Base-by-base conservation (phyloP, 2,113 vertebrate species). In the Corvus cornix region DNA sequence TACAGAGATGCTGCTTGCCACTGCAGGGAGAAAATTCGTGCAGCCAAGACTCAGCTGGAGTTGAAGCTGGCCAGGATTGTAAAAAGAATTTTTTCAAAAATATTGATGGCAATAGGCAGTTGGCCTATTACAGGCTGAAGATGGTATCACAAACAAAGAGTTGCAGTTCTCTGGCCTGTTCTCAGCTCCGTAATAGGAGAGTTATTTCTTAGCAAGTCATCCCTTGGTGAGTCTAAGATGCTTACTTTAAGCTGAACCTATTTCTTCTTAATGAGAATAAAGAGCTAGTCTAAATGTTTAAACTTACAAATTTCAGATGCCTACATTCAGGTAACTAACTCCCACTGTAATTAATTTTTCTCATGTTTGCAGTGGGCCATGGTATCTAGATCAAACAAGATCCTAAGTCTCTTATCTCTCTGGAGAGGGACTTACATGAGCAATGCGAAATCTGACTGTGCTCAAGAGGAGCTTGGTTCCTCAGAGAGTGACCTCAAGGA, bases 11-110 rank as follows among this genome's bases (percentile, higher is more conserved):
- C 19, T 56, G 10, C 30, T 56, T 48, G 19, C 30, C 41, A 48
- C 28, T 41, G n/a, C 16, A 74, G 24, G 43, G 41, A 48, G 16
- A 56, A 84, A 74, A 48, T 28, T 48, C 0, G 0, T n/a, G 5
- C 41, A 41, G 28, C 51, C 82, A 84, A 56, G 41, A 30, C 23
- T 64, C 41, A 64, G 8, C 6, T 23, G n/a, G 41, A 48, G 51
- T 41, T 48, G n/a, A 41, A 74, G n/a, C 6, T 48, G 59, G 4
- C 59, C n/a, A 66, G 41, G 48, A 74, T 1, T 28, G 2, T 41
- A n/a, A 39, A 46, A 84, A 7, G 9, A 19, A 9, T 18, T 33
- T 64, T 84, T 73, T 15, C 7, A 19, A 64, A n/a, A 56, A 39
- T 30, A 56, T n/a, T 48, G 16, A 41, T 16, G 6, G 28, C 19